Evolutionary conservation across 2,113 vertebrate genomes (phyloP).

Genomic region (Ascaphus truei): DNA sequence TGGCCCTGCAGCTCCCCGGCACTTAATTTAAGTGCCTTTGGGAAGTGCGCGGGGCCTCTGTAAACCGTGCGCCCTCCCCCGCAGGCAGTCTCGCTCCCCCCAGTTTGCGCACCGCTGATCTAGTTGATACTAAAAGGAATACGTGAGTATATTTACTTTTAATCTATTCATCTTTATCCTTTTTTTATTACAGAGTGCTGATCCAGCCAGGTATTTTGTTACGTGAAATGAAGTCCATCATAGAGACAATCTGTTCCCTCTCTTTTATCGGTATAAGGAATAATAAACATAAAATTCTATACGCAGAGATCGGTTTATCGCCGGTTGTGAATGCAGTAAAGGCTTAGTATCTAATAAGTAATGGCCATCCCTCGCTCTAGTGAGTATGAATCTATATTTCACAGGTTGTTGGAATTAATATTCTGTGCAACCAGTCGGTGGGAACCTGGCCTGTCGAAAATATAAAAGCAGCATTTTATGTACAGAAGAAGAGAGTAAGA

Average conservation of each 20-base stretch:
- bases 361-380: neutral
- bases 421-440: constrained; percentile 1
- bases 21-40: no score
- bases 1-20: no score
- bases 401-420: neutral
- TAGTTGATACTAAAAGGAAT: no score
- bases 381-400: constrained; percentile 5
- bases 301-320: neutral
- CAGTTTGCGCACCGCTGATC: no score
- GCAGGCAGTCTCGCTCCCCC: no score
- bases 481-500: neutral
- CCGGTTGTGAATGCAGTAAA: neutral
- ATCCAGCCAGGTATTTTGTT: no score
- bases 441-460: neutral
- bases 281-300: constrained; percentile 5
- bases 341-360: neutral
- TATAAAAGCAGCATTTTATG: neutral
- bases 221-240: constrained; percentile 18
- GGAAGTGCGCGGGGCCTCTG: no score
- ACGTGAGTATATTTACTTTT: no score
- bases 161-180: no score
- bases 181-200: no score
- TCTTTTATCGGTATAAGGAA: neutral
- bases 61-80: no score
- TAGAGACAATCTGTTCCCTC: neutral